Percentiles rank a stretch among this genome's conserved stretches.
Conservation (phyloP, 2,888 invertebrate species). For the Litoditis marina region DNA sequence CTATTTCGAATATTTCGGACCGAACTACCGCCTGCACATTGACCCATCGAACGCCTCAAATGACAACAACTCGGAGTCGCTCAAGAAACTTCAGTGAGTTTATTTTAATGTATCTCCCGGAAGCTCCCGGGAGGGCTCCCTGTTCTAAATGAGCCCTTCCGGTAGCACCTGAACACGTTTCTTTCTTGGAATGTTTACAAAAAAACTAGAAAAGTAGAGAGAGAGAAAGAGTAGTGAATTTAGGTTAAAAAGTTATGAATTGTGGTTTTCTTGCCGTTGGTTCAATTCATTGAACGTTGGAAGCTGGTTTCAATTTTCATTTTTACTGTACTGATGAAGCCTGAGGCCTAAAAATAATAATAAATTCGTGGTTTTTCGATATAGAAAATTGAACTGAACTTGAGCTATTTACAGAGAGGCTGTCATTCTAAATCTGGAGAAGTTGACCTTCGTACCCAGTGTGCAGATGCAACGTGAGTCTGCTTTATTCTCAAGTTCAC, state of each 20-base stretch:
- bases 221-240: too few species aligned
- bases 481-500: background rate
- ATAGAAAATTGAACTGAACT: background rate
- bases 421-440: conserved; percentile 50
- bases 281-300: too few species aligned
- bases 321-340: background rate
- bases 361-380: background rate
- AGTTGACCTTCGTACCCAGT: conserved; percentile 48
- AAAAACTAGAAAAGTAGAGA: too few species aligned
- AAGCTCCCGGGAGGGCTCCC: too few species aligned
- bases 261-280: too few species aligned
- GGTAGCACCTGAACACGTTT: too few species aligned
- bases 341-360: too few species aligned
- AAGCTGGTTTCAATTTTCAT: background rate
- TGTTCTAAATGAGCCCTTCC: too few species aligned
- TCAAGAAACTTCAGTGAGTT: conserved; percentile 43
- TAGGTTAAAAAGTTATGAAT: too few species aligned
- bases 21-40: conserved; percentile 56
- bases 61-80: conserved; percentile 47
- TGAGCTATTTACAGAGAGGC: conserved; percentile 26
- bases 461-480: conserved; percentile 57
- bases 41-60: conserved; percentile 46
- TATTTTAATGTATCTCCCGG: too few species aligned
- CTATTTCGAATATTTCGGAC: conserved; percentile 56
- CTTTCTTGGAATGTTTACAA: too few species aligned